Base-by-base conservation (phyloP, 2,888 invertebrate genomes). In the Anarsia innoxiella region DNA sequence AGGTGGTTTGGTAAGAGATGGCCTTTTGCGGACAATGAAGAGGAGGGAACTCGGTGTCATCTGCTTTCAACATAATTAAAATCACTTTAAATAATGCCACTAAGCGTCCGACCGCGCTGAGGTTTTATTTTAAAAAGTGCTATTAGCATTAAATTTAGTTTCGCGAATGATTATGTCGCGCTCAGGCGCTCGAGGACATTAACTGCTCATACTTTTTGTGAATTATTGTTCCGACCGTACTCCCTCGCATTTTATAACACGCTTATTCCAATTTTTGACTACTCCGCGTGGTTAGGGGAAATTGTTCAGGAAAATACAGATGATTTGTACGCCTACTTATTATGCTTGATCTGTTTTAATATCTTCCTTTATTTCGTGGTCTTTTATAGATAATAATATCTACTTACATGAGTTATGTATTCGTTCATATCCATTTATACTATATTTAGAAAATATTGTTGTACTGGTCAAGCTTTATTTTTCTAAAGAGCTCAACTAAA, bases 1-100 rank as follows among this genome's bases (percentile, higher is more conserved):
- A 61, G 56, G 52, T 51, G 59, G 56, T 51, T 58, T 45, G 51
- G 48, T 48, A 53, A 50, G 49, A 49, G 36, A 39, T 12, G 53
- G 47, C 46, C 51, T 49, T 45, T 46, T 39, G 38, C 50, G 53
- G 66, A 84, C 85, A 83, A 72, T 76, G 74, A 83, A 84, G 76
- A 83, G 84, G 84, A 80, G 80, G 84, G 79, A 51, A 67, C 73
- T 53, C 56, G 48, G 61, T 74, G 84, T 82, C 84, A 83, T 85
- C 85, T 86, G 85, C 82, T 78, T 76, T 74, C 74, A 84, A 83
- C 84, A 83, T 84, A 86, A 86, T 86, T 86, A 84, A 83, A 86
- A 84, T 79, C 74, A 78, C 73, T 82, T 82, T 77, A 83, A 82
- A 83, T 83, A 82, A 79, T 74, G 76, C 78, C 75, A 77, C 76